Evolutionary conservation across 2,888 invertebrate genomes (phyloP), one percentile per base, ranked within the genome.

Genomic region (Aelia acuminata): DNA sequence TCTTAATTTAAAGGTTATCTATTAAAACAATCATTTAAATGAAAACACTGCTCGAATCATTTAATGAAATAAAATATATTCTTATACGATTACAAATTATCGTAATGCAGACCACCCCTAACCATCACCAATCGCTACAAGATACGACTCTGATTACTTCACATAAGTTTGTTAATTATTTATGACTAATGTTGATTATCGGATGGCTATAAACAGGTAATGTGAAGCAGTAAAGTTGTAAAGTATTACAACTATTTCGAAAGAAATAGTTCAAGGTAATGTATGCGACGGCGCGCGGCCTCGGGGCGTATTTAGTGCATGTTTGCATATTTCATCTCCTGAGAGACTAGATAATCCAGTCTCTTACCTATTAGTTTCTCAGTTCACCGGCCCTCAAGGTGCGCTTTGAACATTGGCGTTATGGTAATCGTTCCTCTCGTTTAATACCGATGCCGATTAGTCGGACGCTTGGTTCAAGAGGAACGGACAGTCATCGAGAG

Each of bases 241-340:
- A 31, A 70, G 35, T 35, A 70, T 35, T 35, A 70, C 7, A 35
- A 7, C 13, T 3, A 31, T 70, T 70, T 70, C 35, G 63, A 70
- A 70, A 70, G 63, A 70, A 70, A 70, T 35, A 70, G 63, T 70
- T 70, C 63, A 70, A 70, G 63, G 63, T 22, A 70, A 70, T 35
- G 31, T 70, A 70, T 20, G 35, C 63, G 63, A 70, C 63, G 35
- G 22, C 5, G 4, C 7, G 35, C 20, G 63, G 63, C 63, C 63
- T 70, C 63, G 63, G 20, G 31, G 63, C 63, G 63, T 70, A 70
- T 70, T 70, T 70, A 70, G 63, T 70, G 35, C 63, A 70, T 31
- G 63, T 70, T 70, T 70, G 63, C 63, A 70, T 70, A 70, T 70
- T 35, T 70, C 63, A 70, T 70, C 35, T 70, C 31, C 11, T 15